phyloP scores from a whole-genome alignment of 2,888 invertebrate genomes.

The Diogma glabrata region DNA sequence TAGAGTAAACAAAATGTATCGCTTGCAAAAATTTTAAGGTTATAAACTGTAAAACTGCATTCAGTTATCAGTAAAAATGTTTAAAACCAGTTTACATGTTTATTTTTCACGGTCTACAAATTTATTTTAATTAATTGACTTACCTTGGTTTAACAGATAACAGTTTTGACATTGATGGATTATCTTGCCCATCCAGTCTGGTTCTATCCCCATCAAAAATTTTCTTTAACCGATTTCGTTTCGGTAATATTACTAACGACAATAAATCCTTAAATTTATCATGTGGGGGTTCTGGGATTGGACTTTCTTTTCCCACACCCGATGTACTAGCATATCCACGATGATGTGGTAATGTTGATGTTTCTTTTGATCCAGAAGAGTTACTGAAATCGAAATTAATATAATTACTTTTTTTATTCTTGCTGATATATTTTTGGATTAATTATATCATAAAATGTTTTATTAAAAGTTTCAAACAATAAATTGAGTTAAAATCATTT shows the following conservation, averaged over 20 bases:
- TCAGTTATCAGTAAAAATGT: no score
- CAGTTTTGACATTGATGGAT: constrained; percentile 60
- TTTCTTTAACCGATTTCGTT: constrained; percentile 22
- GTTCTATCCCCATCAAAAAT: constrained; percentile 33
- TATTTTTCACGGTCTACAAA: no score
- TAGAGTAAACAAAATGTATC: no score
- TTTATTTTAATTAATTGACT: constrained; percentile 20
- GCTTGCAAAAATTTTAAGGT: no score
- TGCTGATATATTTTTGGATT: no score
- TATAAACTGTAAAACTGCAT: no score
- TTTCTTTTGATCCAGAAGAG: constrained; percentile 36
- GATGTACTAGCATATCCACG: constrained; percentile 25
- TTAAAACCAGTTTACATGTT: no score
- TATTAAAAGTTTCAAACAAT: no score
- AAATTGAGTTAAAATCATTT: no score
- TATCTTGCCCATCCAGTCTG: constrained; percentile 44
- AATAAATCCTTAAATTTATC: constrained; percentile 32
- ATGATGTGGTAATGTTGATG: constrained; percentile 28
- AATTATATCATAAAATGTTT: no score
- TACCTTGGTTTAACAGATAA: constrained; percentile 41
- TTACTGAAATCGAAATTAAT: constrained; percentile 30
- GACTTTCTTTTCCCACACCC: constrained; percentile 19
- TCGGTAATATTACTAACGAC: constrained; percentile 23
- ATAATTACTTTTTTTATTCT: no score
- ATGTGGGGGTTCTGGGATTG: constrained; percentile 24